Evolutionary conservation across 2,113 vertebrate species (phyloP), one percentile per base, ranked within the genome.

Genomic region (Clupea harengus): DNA sequence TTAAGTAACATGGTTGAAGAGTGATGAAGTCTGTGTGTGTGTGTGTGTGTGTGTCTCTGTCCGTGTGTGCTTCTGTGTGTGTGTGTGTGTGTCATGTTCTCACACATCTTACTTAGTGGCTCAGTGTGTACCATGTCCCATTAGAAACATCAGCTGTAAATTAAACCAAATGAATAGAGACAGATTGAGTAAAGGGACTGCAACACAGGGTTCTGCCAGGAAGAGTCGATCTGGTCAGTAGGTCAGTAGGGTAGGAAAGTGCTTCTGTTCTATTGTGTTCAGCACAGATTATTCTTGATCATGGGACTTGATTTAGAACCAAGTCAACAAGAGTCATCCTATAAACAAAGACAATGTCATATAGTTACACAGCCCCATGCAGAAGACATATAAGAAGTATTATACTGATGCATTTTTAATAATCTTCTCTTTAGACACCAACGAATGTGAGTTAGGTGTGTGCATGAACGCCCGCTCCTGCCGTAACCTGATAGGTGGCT

Each of bases 401-500:
- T 4, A 52, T 28, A 72, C 15, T 28, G 11, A 72, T 72, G 9
- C 9, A 72, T 72, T 84, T 15, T 39, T 32, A 15, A 28, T 72
- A 10, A 8, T 72, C 9, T 90, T 91, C 82, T 89, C 91, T 94
- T 90, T 90, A 99, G 98, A 99, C 94, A 96, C 97, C 60, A 97
- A 99, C 86, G 98, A 99, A 92, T 99, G 98, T 60, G 98, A 99
- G 91, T 94, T 91, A 52, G 96, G 94, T 86, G 95, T 97, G 81
- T 99, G 98, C 88, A 94, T 97, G 86, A 97, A 99, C 89, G 97
- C 97, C 84, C 97, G 95, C 87, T 97, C 96, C 78, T 99, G 98
- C 93, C 97, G 96, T 90, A 99, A 99, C 92, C 95, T 99, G 92
- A 99, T 99, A 64, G 98, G 97, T 49, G 96, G 97, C 94, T 99